Evolutionary conservation across 2,888 invertebrate genomes (phyloP), one percentile per base, ranked within the genome.

Genomic region (Lasioglossum oenotherae): DNA sequence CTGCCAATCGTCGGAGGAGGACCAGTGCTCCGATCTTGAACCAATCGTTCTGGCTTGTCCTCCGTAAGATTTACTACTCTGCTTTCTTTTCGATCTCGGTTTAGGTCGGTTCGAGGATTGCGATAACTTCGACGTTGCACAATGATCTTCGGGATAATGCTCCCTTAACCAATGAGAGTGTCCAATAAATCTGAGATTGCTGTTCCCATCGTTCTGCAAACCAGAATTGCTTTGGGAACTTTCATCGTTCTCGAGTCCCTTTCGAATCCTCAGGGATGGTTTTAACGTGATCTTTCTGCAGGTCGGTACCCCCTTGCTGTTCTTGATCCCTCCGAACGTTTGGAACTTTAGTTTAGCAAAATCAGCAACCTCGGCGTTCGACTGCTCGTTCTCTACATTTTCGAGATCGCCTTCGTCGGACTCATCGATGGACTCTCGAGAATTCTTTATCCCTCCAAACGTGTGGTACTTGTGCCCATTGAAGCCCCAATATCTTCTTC

Each of bases 311-410:
- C 78, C 86, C n/a, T 49, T 85, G 14, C 78, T 78, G 0, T 38
- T 80, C 53, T 93, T 93, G n/a, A 94, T 93, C 0, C 93, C 93
- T 16, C 93, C 93, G 35, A 93, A 94, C 1, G 93, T 92, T 46
- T 93, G 93, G 78, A 89, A 93, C 75, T 92, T 93, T 4, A 92
- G 64, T 27, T 80, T 88, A 10, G 85, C 86, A 19, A 92, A 92
- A 64, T 93, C 88, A 0, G 73, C 35, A 0, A 76, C 35, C 14
- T 84, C 84, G 53, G 85, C 53, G 2, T 27, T 49, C 2, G n/a
- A 41, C n/a, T 75, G 31, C 4, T 73, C 60, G 1, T 73, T 46
- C 0, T 49, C n/a, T 2, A 19, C 44, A 10, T 71, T n/a, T 0
- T 53, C 74, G 19, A 19, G 19, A 27, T 38, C 60, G 0, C 88